Percentiles rank a stretch among this genome's conserved stretches.
Evolutionary conservation across 2,113 vertebrate species (phyloP).

Genomic region (Leptocoma aspasia): DNA sequence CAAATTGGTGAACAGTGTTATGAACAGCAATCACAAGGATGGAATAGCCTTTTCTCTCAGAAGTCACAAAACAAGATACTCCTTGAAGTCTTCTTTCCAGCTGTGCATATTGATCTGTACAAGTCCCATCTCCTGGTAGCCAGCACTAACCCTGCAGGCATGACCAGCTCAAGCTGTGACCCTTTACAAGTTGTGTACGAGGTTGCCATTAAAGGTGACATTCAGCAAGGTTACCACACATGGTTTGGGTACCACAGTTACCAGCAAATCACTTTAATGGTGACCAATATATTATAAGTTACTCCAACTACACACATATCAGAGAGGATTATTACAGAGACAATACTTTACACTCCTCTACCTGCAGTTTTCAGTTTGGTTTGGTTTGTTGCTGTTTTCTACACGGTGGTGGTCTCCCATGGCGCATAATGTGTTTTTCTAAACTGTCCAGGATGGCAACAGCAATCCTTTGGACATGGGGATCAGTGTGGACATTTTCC

Average conservation of each 20-base stretch:
- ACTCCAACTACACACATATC: conserved; percentile 64
- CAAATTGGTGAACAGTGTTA: conserved; percentile 56
- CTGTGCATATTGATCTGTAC: conserved; percentile 51
- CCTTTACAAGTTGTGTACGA: conserved; percentile 34
- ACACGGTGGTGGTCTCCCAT: conserved; percentile 77
- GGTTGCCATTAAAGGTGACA: conserved; percentile 47
- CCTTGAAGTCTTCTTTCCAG: conserved; percentile 40
- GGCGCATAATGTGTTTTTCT: conserved; percentile 87
- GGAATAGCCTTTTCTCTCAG: conserved; percentile 35
- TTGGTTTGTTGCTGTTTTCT: conserved; percentile 71
- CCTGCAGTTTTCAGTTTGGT: conserved; percentile 70
- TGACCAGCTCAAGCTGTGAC: conserved; percentile 51
- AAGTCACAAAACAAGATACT: conserved; percentile 51
- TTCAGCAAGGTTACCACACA: conserved; percentile 27
- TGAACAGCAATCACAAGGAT: conserved; percentile 56
- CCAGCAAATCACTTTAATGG: conserved; percentile 59
- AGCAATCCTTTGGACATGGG: conserved; percentile 85
- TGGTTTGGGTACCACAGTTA: conserved; percentile 34
- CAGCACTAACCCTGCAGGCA: conserved; percentile 19
- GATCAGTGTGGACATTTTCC: conserved; percentile 85
- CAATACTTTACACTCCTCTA: conserved; percentile 46
- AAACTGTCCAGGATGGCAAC: conserved; percentile 92
- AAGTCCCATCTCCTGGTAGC: conserved; percentile 10
- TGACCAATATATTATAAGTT: conserved; percentile 54
- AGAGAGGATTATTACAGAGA: conserved; percentile 59